Conservation (phyloP, 2,113 vertebrate species). For the Quiscalus mexicanus region DNA sequence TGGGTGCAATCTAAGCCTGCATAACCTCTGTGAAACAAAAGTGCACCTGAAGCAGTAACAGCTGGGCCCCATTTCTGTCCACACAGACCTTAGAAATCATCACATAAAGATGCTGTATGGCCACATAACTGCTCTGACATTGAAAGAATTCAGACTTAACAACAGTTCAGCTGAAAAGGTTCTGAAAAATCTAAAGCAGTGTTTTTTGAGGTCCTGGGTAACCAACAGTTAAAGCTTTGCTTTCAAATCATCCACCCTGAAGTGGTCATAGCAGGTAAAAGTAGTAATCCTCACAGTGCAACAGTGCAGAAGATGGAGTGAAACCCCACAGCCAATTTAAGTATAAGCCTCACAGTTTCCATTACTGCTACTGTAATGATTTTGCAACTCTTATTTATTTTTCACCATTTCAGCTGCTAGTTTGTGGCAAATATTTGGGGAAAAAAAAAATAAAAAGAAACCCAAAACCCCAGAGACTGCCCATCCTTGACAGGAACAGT, state of each 20-base stretch:
- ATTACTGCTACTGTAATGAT: slow-evolving; percentile 19
- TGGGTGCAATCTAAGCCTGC: not conserved
- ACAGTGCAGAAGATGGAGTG: not conserved
- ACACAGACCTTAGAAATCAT: not conserved
- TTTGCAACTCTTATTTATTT: slow-evolving; percentile 20
- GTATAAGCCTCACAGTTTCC: slow-evolving; percentile 20
- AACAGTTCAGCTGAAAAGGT: not conserved
- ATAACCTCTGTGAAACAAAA: not conserved
- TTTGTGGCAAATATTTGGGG: not conserved
- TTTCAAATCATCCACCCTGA: not conserved
- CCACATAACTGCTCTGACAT: not conserved
- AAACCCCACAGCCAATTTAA: not conserved
- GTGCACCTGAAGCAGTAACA: not conserved
- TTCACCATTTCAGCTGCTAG: not conserved
- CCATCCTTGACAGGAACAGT: slow-evolving; percentile 54
- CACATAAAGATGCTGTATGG: accelerated
- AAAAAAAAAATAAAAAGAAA: not conserved
- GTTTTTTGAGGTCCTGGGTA: not conserved
- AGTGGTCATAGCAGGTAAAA: not conserved
- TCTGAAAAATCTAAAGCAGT: not conserved
- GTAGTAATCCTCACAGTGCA: not conserved
- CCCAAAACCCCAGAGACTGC: not conserved
- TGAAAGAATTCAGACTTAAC: not conserved
- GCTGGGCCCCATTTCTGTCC: not conserved
- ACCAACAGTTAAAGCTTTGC: not conserved